Evolutionary conservation across 2,113 vertebrate genomes (phyloP).

Genomic region (Crotalus horridus): DNA sequence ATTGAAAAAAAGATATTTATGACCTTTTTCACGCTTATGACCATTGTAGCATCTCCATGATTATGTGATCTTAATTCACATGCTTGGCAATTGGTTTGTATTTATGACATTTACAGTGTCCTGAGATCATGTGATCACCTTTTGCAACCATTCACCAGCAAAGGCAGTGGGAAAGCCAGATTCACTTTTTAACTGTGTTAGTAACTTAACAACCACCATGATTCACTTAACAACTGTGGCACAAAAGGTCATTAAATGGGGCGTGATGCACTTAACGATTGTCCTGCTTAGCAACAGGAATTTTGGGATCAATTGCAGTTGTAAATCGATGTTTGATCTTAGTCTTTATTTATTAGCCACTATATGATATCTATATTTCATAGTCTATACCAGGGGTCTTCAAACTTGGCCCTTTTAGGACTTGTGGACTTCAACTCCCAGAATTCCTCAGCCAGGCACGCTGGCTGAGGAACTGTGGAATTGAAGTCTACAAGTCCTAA

Average conservation of each 20-base stretch:
- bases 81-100: background rate
- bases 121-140: background rate
- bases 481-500: no score
- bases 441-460: no score
- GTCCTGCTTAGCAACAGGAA: background rate
- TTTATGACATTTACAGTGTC: background rate
- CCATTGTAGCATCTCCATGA: background rate
- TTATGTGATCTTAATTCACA: background rate
- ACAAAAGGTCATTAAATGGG: no score
- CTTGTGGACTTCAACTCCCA: no score
- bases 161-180: background rate
- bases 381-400: background rate
- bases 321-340: background rate
- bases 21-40: background rate
- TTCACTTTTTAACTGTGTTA: background rate
- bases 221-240: background rate
- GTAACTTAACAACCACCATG: background rate
- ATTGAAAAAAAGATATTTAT: background rate
- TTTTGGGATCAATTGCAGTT: background rate
- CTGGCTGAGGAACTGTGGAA: no score
- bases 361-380: background rate
- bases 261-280: no score
- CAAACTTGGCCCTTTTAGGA: no score
- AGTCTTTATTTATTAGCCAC: background rate
- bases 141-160: background rate